A percentile compares a stretch with the other conserved stretches of the same genome.
These are phyloP conservation scores for Acleris cristana DNA, from an alignment of 2,888 invertebrate species.

Conservation along the genomic window DNA sequence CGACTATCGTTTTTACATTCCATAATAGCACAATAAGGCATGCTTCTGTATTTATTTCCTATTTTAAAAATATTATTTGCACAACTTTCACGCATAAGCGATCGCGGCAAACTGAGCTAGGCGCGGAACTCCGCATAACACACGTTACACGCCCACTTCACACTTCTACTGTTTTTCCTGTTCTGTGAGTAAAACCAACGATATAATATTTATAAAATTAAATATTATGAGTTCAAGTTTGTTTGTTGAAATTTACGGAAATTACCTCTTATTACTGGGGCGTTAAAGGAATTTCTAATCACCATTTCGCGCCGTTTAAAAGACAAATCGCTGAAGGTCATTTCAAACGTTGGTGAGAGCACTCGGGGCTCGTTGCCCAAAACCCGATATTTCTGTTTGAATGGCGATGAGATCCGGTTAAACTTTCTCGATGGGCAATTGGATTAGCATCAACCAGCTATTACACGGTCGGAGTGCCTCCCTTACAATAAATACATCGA, in stretches of 20 bases:
- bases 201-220: too few species aligned
- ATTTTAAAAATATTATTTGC: too few species aligned
- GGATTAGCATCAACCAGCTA: slow-evolving; percentile 74
- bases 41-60: too few species aligned
- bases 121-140: too few species aligned
- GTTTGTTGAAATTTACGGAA: not conserved
- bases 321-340: slow-evolving; percentile 27
- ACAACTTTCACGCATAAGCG: too few species aligned
- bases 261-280: not conserved
- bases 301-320: slow-evolving; percentile 9
- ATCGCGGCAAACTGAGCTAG: too few species aligned
- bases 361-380: slow-evolving; percentile 22
- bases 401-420: slow-evolving; percentile 63
- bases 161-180: too few species aligned
- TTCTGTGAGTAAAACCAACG: too few species aligned
- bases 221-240: too few species aligned
- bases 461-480: slow-evolving; percentile 58
- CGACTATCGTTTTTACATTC: too few species aligned
- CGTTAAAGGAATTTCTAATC: slow-evolving; percentile 12
- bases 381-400: slow-evolving; percentile 57
- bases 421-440: slow-evolving; percentile 70
- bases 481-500: slow-evolving; percentile 60
- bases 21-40: too few species aligned
- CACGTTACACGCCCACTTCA: too few species aligned
- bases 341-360: slow-evolving; percentile 2